Base-by-base conservation (phyloP, 2,113 vertebrate species). In the Regulus satrapa region DNA sequence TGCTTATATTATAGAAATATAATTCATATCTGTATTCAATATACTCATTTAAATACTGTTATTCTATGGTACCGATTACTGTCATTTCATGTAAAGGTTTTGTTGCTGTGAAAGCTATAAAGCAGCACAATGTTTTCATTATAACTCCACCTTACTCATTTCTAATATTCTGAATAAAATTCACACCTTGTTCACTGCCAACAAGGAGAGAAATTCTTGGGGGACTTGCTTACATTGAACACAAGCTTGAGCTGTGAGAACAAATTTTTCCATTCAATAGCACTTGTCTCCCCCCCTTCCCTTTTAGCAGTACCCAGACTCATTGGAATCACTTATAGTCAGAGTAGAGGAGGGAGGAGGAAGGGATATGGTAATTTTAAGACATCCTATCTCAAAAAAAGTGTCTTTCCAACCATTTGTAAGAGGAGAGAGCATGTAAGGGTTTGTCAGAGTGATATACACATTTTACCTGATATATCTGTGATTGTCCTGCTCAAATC, bases 141-240 rank as follows among this genome's bases (percentile, higher is more conserved):
- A 89, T 58, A 85, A 85, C 58, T 58, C 25, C 67, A 62, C 83
- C 78, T 88, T 66, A 40, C 62, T 85, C 1, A 0, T 69, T 88
- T 29, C 54, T 85, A 89, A 91, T 73, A 94, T 80, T 95, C 69
- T 89, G 77, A 92, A 89, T 93, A 95, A 95, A 96, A 97, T 82
- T 94, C 71, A 97, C 0, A 1, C 71, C 71, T 89, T 85, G 46
- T 83, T 95, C 66, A 51, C 62, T 77, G 85, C 77, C 71, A 94
- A 79, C 38, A 68, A 85, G 74, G 88, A 26, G 25, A 78, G 29
- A 85, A 87, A 79, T 49, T 89, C 0, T 1, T 51, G 41, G 41
- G 16, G 17, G 58, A 76, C 74, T 92, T 85, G 73, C 76, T 49
- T 68, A 49, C 5, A 2, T 31, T 54, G 59, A 81, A 80, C 58